phyloP scores from a whole-genome alignment of 2,888 invertebrate genomes.

The Ferdinandea cuprea region DNA sequence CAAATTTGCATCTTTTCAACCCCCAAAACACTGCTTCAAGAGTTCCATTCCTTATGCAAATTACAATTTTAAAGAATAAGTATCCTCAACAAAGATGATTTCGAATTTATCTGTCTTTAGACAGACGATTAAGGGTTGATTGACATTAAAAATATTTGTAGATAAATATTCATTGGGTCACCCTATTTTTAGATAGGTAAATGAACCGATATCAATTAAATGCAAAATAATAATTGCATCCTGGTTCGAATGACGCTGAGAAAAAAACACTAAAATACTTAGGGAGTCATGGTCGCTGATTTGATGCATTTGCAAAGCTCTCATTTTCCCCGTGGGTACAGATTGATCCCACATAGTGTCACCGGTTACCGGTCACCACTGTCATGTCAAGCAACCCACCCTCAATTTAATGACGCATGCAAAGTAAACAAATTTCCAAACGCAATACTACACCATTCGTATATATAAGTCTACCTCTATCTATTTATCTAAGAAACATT shows the following conservation, averaged over 20 bases:
- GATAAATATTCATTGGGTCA: too few species aligned
- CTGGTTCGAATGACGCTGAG: conserved; percentile 5
- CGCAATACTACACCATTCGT: conserved; percentile 10
- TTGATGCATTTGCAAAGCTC: conserved; percentile 32
- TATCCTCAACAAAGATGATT: not conserved
- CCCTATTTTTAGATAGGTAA: too few species aligned
- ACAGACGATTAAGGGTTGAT: not conserved
- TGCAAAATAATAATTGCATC: conserved; percentile 56
- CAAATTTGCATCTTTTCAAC: not conserved
- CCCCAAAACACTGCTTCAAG: not conserved
- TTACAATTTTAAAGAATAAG: not conserved
- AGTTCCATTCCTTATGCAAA: not conserved
- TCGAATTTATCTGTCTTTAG: not conserved
- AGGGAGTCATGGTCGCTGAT: conserved; percentile 43
- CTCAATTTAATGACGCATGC: conserved; percentile 61
- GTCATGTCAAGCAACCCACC: conserved; percentile 47
- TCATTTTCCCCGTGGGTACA: not conserved
- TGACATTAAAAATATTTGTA: not conserved
- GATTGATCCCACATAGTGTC: not conserved
- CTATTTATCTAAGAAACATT: too few species aligned
- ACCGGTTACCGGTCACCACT: not conserved
- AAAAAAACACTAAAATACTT: not conserved
- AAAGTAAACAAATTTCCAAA: conserved; percentile 51
- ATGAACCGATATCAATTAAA: conserved; percentile 18
- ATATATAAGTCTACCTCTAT: not conserved